A percentile compares a stretch with the other conserved stretches of the same genome.
Evolutionary conservation across 2,113 vertebrate genomes (phyloP).

Genomic region (Ophthalmolycus amberensis): DNA sequence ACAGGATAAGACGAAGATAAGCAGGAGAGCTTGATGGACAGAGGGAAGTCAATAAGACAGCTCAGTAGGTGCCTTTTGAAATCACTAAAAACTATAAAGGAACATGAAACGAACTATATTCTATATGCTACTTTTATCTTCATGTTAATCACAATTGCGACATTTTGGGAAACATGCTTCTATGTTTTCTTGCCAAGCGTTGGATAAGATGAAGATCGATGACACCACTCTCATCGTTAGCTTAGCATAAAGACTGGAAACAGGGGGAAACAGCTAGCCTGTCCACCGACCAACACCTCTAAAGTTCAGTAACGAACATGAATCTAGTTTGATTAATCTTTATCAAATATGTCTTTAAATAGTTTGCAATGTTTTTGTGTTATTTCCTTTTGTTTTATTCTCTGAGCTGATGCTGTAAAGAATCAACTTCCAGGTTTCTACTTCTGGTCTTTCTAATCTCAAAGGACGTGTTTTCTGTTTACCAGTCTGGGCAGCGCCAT

Average conservation of each 20-base stretch:
- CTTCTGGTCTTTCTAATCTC: not conserved
- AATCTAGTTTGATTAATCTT: too few relatives aligned
- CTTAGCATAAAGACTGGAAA: too few relatives aligned
- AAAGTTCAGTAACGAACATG: not conserved
- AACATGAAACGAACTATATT: too few relatives aligned
- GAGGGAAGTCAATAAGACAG: not conserved
- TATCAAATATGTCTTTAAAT: too few relatives aligned
- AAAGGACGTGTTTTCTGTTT: conserved; percentile 40
- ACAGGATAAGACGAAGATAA: not conserved
- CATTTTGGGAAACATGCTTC: not conserved
- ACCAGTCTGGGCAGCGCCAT: conserved; percentile 99
- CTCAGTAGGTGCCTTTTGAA: not conserved
- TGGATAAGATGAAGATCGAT: not conserved
- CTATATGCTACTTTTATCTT: not conserved
- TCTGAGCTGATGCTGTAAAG: not conserved
- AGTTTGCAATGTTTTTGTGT: too few relatives aligned
- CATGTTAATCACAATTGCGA: not conserved
- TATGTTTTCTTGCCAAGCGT: too few relatives aligned
- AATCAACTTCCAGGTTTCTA: not conserved
- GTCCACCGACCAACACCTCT: too few relatives aligned
- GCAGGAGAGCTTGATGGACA: not conserved
- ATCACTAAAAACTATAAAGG: not conserved
- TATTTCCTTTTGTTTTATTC: not conserved
- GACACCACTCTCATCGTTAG: too few relatives aligned
- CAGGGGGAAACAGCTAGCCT: too few relatives aligned